Conservation (phyloP, 2,888 invertebrate genomes). For the Lobophora halterata region DNA sequence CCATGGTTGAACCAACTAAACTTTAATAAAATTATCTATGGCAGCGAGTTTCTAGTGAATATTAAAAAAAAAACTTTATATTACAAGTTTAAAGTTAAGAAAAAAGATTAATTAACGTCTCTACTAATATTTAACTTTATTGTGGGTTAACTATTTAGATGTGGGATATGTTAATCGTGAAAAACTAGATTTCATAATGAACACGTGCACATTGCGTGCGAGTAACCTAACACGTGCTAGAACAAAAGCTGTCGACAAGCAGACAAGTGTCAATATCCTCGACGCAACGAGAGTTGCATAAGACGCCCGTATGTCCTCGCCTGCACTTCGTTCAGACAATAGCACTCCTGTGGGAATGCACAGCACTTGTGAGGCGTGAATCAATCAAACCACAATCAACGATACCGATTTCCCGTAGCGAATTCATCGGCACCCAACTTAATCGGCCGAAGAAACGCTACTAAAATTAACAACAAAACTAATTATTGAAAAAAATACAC, state of each 20-base stretch:
- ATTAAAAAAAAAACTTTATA: no score
- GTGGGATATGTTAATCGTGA: no score
- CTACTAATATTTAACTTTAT: no score
- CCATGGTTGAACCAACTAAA: constrained; percentile 10
- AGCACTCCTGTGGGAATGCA: constrained; percentile 62
- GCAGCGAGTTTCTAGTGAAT: no score
- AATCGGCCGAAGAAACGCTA: constrained; percentile 44
- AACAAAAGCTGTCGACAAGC: constrained; percentile 66
- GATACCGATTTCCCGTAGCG: constrained; percentile 28
- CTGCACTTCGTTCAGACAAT: constrained; percentile 68
- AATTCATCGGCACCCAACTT: constrained; percentile 35
- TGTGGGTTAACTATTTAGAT: no score
- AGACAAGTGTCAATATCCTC: constrained; percentile 76
- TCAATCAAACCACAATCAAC: constrained; percentile 26
- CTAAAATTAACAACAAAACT: constrained; percentile 61
- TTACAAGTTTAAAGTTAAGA: no score
- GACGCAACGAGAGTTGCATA: constrained; percentile 56
- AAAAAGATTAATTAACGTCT: no score
- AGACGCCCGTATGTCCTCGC: constrained; percentile 73
- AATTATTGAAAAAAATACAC: constrained; percentile 56
- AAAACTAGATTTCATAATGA: constrained; percentile 15
- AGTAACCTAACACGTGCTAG: constrained; percentile 67
- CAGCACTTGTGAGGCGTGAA: constrained; percentile 28
- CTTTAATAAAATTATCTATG: no score
- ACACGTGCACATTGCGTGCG: constrained; percentile 66